phyloP scores from a whole-genome alignment of 2,113 vertebrate genomes.

The Hassar affinis region DNA sequence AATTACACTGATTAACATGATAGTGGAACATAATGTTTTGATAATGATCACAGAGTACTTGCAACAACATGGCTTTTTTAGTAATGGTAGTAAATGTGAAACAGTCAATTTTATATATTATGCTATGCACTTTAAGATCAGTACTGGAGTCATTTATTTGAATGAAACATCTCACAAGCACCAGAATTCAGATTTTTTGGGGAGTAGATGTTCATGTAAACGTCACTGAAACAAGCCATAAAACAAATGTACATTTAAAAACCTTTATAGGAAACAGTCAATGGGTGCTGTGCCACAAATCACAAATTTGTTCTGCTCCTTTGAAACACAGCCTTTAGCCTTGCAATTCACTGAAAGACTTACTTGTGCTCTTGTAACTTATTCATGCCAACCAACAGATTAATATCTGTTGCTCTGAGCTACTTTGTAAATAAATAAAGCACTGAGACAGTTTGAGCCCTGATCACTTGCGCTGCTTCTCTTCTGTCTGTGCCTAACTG shows the following conservation, averaged over 20 bases:
- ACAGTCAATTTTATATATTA: neutral
- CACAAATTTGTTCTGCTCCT: neutral
- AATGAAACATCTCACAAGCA: neutral
- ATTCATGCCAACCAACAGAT: neutral
- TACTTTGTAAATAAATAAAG: conserved; percentile 6
- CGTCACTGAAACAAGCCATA: neutral
- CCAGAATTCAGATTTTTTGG: neutral
- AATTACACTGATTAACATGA: neutral
- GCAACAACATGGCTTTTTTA: neutral
- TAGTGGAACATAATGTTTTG: neutral
- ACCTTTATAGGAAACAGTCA: neutral
- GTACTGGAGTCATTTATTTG: neutral
- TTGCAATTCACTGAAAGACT: neutral
- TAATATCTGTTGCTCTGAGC: conserved; percentile 6
- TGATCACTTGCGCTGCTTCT: conserved; percentile 27
- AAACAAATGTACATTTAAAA: neutral
- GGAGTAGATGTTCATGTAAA: neutral
- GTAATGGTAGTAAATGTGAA: neutral
- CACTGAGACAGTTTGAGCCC: neutral
- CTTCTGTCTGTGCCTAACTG: conserved; percentile 56
- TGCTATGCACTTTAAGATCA: neutral
- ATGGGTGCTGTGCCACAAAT: conserved; percentile 1
- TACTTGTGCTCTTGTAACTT: neutral
- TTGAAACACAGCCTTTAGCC: neutral
- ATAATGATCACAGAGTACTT: neutral